Evolutionary conservation across 2,888 invertebrate genomes (phyloP).

Genomic region (Pollenia angustigena): DNA sequence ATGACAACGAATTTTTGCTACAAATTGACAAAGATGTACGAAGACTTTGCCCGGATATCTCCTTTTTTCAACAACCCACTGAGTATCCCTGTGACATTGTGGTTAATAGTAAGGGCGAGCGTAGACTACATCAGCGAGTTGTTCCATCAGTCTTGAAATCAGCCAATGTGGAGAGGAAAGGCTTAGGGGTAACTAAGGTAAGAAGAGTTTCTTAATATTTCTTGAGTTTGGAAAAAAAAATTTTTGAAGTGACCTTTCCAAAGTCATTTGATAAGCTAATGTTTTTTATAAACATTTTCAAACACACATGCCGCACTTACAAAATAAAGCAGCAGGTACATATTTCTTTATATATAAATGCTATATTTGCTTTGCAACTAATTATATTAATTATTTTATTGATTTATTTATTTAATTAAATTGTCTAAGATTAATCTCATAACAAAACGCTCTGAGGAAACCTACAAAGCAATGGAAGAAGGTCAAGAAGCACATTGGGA

Average conservation of each 20-base stretch:
- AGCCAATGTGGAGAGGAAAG: conserved; percentile 94
- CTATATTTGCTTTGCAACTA: conserved; percentile 38
- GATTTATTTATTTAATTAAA: neutral
- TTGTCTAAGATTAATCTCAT: conserved; percentile 87
- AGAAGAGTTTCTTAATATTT: conserved; percentile 57
- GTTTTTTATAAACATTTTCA: conserved; percentile 37
- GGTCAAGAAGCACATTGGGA: conserved; percentile 99
- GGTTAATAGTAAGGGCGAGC: conserved; percentile 91
- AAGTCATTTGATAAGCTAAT: conserved; percentile 58
- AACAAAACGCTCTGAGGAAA: conserved; percentile 90
- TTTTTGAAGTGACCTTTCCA: conserved; percentile 38
- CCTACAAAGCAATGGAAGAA: conserved; percentile 93
- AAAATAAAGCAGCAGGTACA: conserved; percentile 68
- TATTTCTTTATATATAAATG: conserved; percentile 37
- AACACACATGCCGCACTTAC: conserved; percentile 57
- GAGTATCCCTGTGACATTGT: conserved; percentile 94
- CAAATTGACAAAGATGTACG: conserved; percentile 99
- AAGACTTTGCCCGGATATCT: conserved; percentile 97
- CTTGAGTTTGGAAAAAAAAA: conserved; percentile 32
- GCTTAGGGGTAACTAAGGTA: conserved; percentile 95
- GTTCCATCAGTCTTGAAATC: conserved; percentile 93
- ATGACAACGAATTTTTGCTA: conserved; percentile 97
- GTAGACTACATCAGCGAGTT: conserved; percentile 94
- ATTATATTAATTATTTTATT: neutral
- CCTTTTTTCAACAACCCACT: conserved; percentile 97